Base-by-base conservation (phyloP, 2,888 invertebrate species). In the Eilema sororculum region DNA sequence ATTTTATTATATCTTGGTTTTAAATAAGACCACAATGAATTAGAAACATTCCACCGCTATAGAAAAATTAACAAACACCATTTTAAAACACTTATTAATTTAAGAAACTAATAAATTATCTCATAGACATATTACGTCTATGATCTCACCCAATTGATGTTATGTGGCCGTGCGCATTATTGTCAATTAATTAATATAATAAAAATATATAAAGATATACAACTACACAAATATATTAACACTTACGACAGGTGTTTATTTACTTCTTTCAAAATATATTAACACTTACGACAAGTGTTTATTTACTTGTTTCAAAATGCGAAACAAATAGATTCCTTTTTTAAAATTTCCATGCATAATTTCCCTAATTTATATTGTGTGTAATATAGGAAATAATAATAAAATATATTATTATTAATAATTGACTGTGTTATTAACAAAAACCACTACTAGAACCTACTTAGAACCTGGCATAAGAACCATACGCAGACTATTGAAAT, bases 391-490 rank as follows among this genome's bases (percentile, higher is more conserved):
- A 4, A 24, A 41, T 16, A 33, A 13, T 41, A 4, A 8, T 24
- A n/a, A n/a, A n/a, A n/a, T n/a, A n/a, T n/a, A n/a, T 22, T 41
- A 28, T 33, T 30, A 33, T n/a, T 24, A 33, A 37, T 63, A 62
- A 30, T 52, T 57, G 62, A 63, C 24, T 60, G 9, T 58, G 46
- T 67, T 22, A 58, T 52, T 52, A 46, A 57, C 61, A 69, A 33
- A 71, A 77, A 79, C 67, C 71, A 77, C 78, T 72, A 70, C 57
- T 71, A 74, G 75, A 78, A 85, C 70, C 85, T 86, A 82, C 87
- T 87, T 84, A 24, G 77, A 82, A 85, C 83, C 78, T 85, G 84
- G 22, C 66, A 88, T 84, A 84, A 89, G 83, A 88, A 88, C 87
- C 80, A 24, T n/a, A 62, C 61, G 62, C 68, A 71, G 65, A 72